Conservation (phyloP, 2,888 invertebrate genomes). For the Coelopa pilipes region DNA sequence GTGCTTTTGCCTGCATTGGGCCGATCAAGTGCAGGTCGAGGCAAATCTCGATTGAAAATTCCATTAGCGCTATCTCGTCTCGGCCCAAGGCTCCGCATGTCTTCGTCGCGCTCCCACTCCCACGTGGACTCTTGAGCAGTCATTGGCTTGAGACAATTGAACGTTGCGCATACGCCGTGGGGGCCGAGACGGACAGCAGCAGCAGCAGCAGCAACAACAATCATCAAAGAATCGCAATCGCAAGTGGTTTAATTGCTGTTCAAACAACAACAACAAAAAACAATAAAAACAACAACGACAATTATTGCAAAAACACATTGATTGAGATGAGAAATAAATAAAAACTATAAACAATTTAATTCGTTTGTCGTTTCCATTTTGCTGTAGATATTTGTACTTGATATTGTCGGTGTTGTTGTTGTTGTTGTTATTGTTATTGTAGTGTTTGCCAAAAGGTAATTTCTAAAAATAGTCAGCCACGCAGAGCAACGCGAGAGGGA, state of each 20-base stretch:
- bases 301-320: not conserved
- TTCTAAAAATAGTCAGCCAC: not conserved
- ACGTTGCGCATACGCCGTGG: not conserved
- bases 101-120: not conserved
- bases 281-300: not conserved
- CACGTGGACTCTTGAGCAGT: not conserved
- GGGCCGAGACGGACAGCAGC: not conserved
- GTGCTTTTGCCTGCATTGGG: too few species aligned
- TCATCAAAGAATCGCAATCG: not conserved
- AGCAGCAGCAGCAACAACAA: not conserved
- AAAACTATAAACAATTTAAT: too few species aligned
- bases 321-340: not conserved
- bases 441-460: not conserved
- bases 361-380: too few species aligned
- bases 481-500: not conserved
- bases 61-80: not conserved
- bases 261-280: not conserved
- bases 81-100: too few species aligned
- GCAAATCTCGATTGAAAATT: not conserved
- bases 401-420: not conserved
- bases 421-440: not conserved
- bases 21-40: too few species aligned
- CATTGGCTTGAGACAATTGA: not conserved
- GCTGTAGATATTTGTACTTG: too few species aligned
- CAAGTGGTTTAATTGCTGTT: not conserved